phyloP scores from a whole-genome alignment of 1,140 invertebrate genomes.

The Coenobita brevimanus region DNA sequence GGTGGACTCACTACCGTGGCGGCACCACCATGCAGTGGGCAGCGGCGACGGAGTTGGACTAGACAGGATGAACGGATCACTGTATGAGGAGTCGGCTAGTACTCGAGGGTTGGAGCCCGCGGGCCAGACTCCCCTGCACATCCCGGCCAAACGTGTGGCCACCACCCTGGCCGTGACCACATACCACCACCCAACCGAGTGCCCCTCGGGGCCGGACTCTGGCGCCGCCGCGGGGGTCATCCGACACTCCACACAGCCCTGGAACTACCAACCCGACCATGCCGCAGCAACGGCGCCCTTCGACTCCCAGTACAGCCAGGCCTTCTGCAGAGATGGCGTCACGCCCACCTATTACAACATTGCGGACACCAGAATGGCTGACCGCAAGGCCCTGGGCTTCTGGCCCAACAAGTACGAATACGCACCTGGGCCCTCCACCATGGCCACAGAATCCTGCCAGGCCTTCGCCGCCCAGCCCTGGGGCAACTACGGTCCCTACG shows the following conservation, averaged over 20 bases:
- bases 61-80: slow-evolving; percentile 71
- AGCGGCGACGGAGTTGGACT: slow-evolving; percentile 65
- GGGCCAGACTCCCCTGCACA: slow-evolving; percentile 82
- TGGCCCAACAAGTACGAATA: slow-evolving; percentile 78
- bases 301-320: slow-evolving; percentile 75
- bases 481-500: slow-evolving; percentile 82
- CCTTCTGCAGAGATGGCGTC: slow-evolving; percentile 77
- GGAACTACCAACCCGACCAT: slow-evolving; percentile 80
- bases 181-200: slow-evolving; percentile 72
- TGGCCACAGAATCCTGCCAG: slow-evolving; percentile 79
- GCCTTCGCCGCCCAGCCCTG: slow-evolving; percentile 80
- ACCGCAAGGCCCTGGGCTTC: slow-evolving; percentile 78
- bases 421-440: slow-evolving; percentile 75
- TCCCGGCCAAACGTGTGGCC: slow-evolving; percentile 84
- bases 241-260: slow-evolving; percentile 80
- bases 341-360: slow-evolving; percentile 85
- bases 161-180: slow-evolving; percentile 73
- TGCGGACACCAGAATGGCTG: slow-evolving; percentile 70
- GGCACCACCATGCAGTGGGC: slow-evolving; percentile 69
- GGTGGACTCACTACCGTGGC: slow-evolving; percentile 68
- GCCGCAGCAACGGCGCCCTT: slow-evolving; percentile 74
- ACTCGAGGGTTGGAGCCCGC: slow-evolving; percentile 69
- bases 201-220: slow-evolving; percentile 77
- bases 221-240: slow-evolving; percentile 80
- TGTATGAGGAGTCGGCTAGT: slow-evolving; percentile 70